Percentiles rank a stretch among this genome's conserved stretches.
phyloP scores from a whole-genome alignment of 2,113 vertebrate genomes.

The Fukomys damarensis region DNA sequence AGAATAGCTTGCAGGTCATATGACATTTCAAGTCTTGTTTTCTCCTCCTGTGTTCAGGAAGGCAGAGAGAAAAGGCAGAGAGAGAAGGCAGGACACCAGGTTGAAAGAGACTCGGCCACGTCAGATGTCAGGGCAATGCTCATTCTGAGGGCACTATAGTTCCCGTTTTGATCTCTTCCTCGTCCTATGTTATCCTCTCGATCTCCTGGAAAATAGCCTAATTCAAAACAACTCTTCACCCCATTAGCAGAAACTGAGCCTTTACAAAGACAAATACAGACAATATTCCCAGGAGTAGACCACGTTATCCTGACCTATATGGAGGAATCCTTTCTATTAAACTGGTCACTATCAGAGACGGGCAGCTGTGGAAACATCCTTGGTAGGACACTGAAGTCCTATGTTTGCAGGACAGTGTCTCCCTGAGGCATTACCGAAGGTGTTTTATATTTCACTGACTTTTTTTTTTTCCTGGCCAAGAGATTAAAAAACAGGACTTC shows the following conservation, averaged over 20 bases:
- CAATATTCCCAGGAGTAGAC: not conserved
- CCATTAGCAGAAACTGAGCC: not conserved
- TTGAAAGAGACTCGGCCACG: not conserved
- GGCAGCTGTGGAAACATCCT: not conserved
- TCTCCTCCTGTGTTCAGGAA: not conserved
- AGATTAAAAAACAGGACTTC: slow-evolving; percentile 80
- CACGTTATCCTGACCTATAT: not conserved
- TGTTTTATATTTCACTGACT: slow-evolving; percentile 29
- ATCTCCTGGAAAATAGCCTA: not conserved
- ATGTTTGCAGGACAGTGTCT: slow-evolving; percentile 52
- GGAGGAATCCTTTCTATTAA: not conserved
- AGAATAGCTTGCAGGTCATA: not conserved
- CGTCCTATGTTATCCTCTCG: not conserved
- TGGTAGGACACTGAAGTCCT: not conserved
- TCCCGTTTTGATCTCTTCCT: not conserved
- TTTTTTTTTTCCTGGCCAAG: not conserved
- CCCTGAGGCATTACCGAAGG: slow-evolving; percentile 50
- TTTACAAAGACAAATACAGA: not conserved
- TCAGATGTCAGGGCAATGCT: not conserved
- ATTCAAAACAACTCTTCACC: not conserved
- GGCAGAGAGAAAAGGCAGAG: not conserved
- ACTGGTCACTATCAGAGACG: not conserved
- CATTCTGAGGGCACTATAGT: not conserved
- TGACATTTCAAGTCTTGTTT: not conserved
- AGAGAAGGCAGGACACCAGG: not conserved